phyloP scores from a whole-genome alignment of 2,888 invertebrate species.

The Aelia acuminata region DNA sequence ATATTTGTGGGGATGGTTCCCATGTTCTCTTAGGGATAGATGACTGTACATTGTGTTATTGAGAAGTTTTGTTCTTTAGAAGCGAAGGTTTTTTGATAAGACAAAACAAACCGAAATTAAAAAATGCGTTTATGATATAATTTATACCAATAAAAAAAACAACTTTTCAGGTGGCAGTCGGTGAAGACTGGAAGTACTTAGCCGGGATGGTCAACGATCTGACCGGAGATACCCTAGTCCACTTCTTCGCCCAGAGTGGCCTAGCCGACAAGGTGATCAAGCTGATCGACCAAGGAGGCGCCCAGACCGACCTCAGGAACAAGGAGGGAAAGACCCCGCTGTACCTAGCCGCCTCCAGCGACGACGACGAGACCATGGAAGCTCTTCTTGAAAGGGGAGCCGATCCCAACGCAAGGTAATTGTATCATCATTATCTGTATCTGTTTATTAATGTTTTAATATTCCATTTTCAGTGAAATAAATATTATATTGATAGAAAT shows the following conservation, averaged over 20 bases:
- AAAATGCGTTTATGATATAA: no score
- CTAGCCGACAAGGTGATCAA: neutral
- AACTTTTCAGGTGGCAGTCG: neutral
- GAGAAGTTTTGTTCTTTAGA: no score
- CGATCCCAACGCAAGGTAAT: slow-evolving; percentile 22
- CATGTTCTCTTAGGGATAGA: no score
- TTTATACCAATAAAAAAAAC: no score
- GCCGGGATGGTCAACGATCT: neutral
- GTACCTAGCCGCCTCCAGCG: slow-evolving; percentile 33
- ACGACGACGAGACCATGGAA: slow-evolving; percentile 1
- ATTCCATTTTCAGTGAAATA: no score
- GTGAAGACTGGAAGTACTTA: slow-evolving; percentile 28
- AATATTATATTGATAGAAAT: no score
- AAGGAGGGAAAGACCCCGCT: slow-evolving; percentile 31
- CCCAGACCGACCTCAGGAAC: slow-evolving; percentile 54
- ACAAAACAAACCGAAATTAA: no score
- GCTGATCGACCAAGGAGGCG: slow-evolving; percentile 49
- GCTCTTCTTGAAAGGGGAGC: slow-evolving; percentile 41
- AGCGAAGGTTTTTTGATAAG: no score
- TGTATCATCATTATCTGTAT: no score
- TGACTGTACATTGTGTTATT: no score
- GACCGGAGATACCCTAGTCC: slow-evolving; percentile 49
- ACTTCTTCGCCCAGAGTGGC: slow-evolving; percentile 13
- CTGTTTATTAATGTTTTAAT: no score
- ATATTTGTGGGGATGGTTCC: no score